Base-by-base conservation (phyloP, 2,888 invertebrate species). In the Nomada ferruginata region DNA sequence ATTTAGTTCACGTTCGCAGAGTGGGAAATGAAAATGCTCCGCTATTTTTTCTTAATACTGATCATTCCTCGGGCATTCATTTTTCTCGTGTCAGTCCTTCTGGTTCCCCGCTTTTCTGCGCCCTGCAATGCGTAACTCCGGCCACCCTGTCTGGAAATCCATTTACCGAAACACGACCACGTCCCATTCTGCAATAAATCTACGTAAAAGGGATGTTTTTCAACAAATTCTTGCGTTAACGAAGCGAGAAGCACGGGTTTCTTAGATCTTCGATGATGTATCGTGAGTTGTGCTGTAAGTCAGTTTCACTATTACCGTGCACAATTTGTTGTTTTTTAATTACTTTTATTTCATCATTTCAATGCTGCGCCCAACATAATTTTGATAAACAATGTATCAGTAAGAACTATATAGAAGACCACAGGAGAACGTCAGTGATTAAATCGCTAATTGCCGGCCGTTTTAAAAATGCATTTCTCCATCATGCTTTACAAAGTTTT, bases 161-260 rank as follows among this genome's bases (percentile, higher is more conserved):
- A 85, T 85, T 85, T 85, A 79, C 76, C 81, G 65, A 81, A 71
- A 71, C 70, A 71, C 82, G 52, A 59, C 63, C 81, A 36, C 15
- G 75, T 50, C 71, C 15, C 70, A 42, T 69, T 64, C 57, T 13
- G 65, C 65, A 29, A 79, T 79, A 79, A 77, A 77, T 79, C 70
- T 53, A 77, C 53, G 53, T 64, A 52, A 76, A 69, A 70, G 44
- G 77, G 65, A 64, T 69, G 57, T 52, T 69, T 7, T 79, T 47
- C 57, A 77, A 64, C 77, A 60, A 70, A 70, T n/a, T 61, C 15
- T 59, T 15, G 7, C 47, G n/a, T 63, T 52, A n/a, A 18, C 7
- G 29, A 29, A 53, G 10, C 7, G 26, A 47, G 47, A 53, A 44
- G 26, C 42, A 47, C n/a, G 36, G 60, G n/a, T 65, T 53, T 44